These are phyloP conservation scores for Python bivittatus DNA, from an alignment of 2,113 vertebrate genomes.

Conservation along the genomic window DNA sequence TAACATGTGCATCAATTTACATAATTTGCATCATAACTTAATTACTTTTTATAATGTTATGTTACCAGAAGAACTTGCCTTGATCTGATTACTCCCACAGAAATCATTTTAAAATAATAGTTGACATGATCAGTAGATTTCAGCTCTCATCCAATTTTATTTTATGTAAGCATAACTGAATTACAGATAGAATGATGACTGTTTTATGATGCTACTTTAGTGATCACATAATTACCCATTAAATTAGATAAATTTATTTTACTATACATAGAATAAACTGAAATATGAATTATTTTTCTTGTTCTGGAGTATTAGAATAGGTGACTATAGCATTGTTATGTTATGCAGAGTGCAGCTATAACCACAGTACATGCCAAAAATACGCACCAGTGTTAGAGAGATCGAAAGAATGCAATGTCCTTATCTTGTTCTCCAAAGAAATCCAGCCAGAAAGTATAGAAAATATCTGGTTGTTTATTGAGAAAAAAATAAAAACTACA, in stretches of 20 bases:
- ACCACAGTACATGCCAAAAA: too few relatives aligned
- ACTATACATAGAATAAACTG: conserved; percentile 11
- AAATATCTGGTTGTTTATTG: too few relatives aligned
- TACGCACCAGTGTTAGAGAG: too few relatives aligned
- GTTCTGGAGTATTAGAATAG: neutral
- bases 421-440: too few relatives aligned
- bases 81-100: neutral
- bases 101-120: neutral
- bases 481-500: too few relatives aligned
- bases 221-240: neutral
- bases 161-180: neutral
- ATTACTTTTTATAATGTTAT: fast-evolving
- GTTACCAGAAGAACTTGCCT: neutral
- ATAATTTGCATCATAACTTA: neutral
- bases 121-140: neutral
- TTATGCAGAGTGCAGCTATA: too few relatives aligned
- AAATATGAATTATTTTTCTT: neutral
- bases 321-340: neutral
- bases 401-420: too few relatives aligned
- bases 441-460: too few relatives aligned
- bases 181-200: conserved; percentile 13
- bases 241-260: conserved; percentile 1
- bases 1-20: too few relatives aligned
- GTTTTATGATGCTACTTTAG: neutral
- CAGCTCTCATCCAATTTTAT: neutral